These are phyloP conservation scores for Euphydryas editha DNA, from an alignment of 2,888 invertebrate genomes.

Conservation along the genomic window DNA sequence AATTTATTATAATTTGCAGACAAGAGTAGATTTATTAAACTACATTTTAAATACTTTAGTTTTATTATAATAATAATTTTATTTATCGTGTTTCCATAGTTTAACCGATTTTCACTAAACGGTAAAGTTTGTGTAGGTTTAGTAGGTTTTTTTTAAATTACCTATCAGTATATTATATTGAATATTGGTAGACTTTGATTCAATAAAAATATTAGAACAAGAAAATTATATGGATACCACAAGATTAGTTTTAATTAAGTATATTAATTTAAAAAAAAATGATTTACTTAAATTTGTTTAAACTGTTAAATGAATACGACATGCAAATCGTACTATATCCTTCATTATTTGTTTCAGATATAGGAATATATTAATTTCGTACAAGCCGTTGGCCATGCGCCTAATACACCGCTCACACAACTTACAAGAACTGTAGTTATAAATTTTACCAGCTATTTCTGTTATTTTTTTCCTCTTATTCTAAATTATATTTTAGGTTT, in stretches of 20 bases:
- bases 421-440: conserved; percentile 60
- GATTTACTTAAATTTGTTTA: background rate
- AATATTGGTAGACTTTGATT: no score
- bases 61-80: no score
- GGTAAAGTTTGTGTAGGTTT: no score
- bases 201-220: no score
- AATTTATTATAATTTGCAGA: no score
- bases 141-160: no score
- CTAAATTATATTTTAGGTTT: background rate
- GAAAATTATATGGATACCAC: no score
- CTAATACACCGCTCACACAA: conserved; percentile 63
- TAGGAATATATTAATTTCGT: conserved; percentile 59
- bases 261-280: background rate
- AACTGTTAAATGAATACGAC: conserved; percentile 1
- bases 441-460: conserved; percentile 66
- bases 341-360: conserved; percentile 22
- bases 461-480: conserved; percentile 52
- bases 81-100: no score
- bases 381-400: conserved; percentile 71
- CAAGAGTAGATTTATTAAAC: no score
- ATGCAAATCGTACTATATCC: conserved; percentile 14
- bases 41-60: no score
- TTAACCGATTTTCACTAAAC: no score
- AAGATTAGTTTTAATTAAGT: background rate
- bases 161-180: no score